Base-by-base conservation (phyloP, 2,113 vertebrate genomes). In the Pterocles orientalis region DNA sequence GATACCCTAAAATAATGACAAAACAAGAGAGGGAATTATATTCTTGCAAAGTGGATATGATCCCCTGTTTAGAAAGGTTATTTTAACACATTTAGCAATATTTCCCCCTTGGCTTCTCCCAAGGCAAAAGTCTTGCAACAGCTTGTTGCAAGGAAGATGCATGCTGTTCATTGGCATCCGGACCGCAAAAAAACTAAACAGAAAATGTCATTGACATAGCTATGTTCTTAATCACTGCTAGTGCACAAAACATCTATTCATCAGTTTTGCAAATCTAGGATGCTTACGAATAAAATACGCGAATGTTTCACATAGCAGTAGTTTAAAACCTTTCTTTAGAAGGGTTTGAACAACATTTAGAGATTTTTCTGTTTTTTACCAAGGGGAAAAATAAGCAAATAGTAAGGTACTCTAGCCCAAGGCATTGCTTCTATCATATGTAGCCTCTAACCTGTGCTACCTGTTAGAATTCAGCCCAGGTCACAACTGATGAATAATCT, bases 91-190 rank as follows among this genome's bases (percentile, higher is more conserved):
- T 96, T 91, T 91, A 86, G 96, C 96, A 95, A 25, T 83, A 90
- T 95, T 87, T 97, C 92, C 76, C 72, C 88, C 69, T 92, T 96
- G 96, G 96, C 88, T 95, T 94, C 86, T 97, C 87, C 6, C 31
- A 82, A 96, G 93, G 96, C 82, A 86, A 88, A 96, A 96, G 95
- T 88, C 86, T 94, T 97, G 80, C 89, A 95, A 91, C 97, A 97
- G 96, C 96, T 97, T 98, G 96, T 97, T 96, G 93, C 60, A 84
- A 87, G 90, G 94, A 96, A 95, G 92, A 90, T 95, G 79, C 96
- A 93, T 97, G 96, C 97, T 97, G 96, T 96, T 97, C 95, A 33
- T 83, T 98, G 97, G 96, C 97, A 97, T 92, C 89, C 89, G 6
- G 80, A 92, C 36, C 93, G 95, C 93, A 57, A 88, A 90, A 95